Evolutionary conservation across 1,140 invertebrate genomes (phyloP).

Genomic region (Orchesella cincta): DNA sequence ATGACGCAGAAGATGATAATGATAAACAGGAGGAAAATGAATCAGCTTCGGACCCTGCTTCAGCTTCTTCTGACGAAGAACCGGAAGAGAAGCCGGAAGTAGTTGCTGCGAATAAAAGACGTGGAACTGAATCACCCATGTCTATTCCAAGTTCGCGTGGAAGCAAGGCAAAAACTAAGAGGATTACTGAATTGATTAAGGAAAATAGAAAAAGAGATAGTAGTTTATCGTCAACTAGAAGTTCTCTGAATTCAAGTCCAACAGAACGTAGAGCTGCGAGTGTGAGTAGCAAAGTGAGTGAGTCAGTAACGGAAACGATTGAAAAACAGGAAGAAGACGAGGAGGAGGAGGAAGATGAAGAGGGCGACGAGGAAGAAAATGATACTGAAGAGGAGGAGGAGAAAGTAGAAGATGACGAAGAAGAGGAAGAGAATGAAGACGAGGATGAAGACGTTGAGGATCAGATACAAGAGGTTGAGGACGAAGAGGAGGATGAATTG

Average conservation of each 20-base stretch:
- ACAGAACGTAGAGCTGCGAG: constrained; percentile 17
- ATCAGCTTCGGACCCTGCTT: neutral
- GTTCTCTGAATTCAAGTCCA: neutral
- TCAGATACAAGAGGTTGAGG: neutral
- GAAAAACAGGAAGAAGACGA: constrained; percentile 24
- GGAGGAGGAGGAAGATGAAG: neutral
- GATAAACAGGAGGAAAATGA: neutral
- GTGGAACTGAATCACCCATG: neutral
- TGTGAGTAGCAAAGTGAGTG: no score
- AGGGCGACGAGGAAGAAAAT: neutral
- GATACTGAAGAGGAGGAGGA: constrained; percentile 12
- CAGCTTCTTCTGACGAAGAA: neutral
- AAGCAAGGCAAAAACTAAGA: neutral
- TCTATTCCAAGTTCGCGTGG: neutral
- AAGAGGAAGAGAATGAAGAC: constrained; percentile 19
- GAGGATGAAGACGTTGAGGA: constrained; percentile 31
- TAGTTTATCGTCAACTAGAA: neutral
- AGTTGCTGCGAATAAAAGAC: neutral
- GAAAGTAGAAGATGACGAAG: constrained; percentile 10
- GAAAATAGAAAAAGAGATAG: neutral
- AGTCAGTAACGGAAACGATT: no score
- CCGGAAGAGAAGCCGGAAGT: neutral
- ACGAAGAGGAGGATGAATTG: constrained; percentile 50
- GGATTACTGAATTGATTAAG: neutral
- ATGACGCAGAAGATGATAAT: neutral